phyloP scores from a whole-genome alignment of 2,797 vertebrate genomes.

The Cephalopachus bancanus region DNA sequence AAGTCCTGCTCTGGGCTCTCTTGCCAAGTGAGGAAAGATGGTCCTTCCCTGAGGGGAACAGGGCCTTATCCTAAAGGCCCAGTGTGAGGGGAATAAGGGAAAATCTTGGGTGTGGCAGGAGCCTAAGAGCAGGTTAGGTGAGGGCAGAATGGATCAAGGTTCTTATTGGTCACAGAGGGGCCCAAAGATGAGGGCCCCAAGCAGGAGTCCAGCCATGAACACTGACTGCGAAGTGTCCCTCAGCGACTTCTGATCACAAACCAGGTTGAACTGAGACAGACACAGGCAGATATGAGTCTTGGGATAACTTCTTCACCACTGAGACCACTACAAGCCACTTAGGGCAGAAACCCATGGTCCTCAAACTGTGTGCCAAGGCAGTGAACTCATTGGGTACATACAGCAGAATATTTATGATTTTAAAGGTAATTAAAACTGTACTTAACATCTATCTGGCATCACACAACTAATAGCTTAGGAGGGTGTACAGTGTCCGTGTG shows the following conservation, averaged over 20 bases:
- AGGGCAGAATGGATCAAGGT: neutral
- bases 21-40: too few species aligned
- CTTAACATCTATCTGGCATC: neutral
- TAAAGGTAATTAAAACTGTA: neutral
- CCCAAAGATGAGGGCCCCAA: constrained; percentile 92
- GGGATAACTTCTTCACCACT: neutral
- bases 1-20: too few species aligned
- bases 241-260: constrained; percentile 90
- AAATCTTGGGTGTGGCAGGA: neutral
- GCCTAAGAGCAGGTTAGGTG: rapidly evolving
- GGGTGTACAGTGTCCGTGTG: neutral
- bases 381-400: neutral
- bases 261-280: constrained; percentile 92
- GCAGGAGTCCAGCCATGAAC: constrained; percentile 94
- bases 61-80: neutral
- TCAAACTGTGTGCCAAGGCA: neutral
- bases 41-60: neutral
- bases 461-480: neutral
- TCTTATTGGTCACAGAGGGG: constrained; percentile 93
- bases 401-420: neutral
- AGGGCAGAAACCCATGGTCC: neutral
- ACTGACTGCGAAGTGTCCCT: constrained; percentile 92
- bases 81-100: neutral
- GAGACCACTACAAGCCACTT: neutral
- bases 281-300: neutral